These are phyloP conservation scores for Drosophila setifemur DNA, from an alignment of 1,140 invertebrate genomes.

Conservation along the genomic window DNA sequence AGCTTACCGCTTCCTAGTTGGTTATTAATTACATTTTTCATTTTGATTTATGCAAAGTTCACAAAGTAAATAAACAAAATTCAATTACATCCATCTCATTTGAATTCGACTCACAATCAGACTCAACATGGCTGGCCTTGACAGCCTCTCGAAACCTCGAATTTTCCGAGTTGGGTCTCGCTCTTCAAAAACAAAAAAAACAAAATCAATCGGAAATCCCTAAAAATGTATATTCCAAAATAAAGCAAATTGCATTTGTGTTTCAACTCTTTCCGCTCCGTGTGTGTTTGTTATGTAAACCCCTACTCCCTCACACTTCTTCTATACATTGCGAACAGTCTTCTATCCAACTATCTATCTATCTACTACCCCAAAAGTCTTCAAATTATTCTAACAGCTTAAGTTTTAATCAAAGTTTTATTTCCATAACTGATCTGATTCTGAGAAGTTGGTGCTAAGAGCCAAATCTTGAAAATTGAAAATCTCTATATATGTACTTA, in stretches of 20 bases:
- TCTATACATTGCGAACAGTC: conserved; percentile 51
- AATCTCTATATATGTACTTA: conserved; percentile 37
- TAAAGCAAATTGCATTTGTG: conserved; percentile 55
- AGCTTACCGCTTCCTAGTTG: conserved; percentile 18
- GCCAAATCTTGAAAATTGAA: conserved; percentile 14
- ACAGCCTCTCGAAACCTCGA: conserved; percentile 18
- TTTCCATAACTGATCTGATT: conserved; percentile 42
- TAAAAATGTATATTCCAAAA: conserved; percentile 1
- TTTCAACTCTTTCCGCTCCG: conserved; percentile 50
- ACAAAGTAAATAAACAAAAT: conserved; percentile 77
- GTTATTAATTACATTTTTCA: conserved; percentile 26
- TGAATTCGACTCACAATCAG: conserved; percentile 62
- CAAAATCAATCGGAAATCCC: conserved; percentile 10
- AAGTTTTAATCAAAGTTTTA: conserved; percentile 51
- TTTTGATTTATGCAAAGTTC: conserved; percentile 66
- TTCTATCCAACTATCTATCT: conserved; percentile 32
- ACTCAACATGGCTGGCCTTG: conserved; percentile 38
- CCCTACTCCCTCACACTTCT: conserved; percentile 49
- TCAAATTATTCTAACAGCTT: conserved; percentile 39
- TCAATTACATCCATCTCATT: conserved; percentile 48
- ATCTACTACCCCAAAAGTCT: conserved; percentile 26
- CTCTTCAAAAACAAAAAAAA: conserved; percentile 30
- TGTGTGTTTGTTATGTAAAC: conserved; percentile 73
- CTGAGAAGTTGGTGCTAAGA: conserved; percentile 9
- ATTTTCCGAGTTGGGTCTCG: conserved; percentile 59